phyloP scores from a whole-genome alignment of 2,113 vertebrate genomes.

The Trachemys scripta region DNA sequence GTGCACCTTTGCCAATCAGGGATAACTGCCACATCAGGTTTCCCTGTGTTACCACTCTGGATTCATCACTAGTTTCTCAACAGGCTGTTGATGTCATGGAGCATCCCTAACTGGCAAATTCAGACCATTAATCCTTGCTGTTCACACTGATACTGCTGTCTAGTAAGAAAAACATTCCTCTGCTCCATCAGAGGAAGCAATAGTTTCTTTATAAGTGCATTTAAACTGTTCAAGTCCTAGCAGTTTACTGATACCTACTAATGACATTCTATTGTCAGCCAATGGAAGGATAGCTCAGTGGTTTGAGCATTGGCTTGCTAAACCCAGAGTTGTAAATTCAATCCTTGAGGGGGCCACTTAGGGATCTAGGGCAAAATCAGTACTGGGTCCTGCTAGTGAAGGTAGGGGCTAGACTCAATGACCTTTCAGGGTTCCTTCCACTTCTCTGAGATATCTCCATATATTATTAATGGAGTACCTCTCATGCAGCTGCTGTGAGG shows the following conservation, averaged over 20 bases:
- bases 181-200: not conserved
- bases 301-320: too few species aligned
- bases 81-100: not conserved
- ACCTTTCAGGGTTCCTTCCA: too few species aligned
- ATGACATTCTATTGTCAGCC: not conserved
- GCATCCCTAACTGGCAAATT: accelerated
- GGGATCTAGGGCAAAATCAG: too few species aligned
- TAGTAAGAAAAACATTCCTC: not conserved
- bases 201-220: not conserved
- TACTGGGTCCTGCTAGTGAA: too few species aligned
- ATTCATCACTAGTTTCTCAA: accelerated
- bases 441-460: too few species aligned
- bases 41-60: accelerated
- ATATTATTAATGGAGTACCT: not conserved
- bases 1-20: not conserved
- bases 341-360: too few species aligned
- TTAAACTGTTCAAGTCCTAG: not conserved
- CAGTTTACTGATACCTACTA: not conserved
- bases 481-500: not conserved
- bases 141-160: accelerated
- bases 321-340: too few species aligned
- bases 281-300: not conserved
- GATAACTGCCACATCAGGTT: not conserved
- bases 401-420: too few species aligned
- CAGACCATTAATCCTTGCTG: not conserved